phyloP scores from a whole-genome alignment of 2,888 invertebrate species.

The Agriopis aurantiaria region DNA sequence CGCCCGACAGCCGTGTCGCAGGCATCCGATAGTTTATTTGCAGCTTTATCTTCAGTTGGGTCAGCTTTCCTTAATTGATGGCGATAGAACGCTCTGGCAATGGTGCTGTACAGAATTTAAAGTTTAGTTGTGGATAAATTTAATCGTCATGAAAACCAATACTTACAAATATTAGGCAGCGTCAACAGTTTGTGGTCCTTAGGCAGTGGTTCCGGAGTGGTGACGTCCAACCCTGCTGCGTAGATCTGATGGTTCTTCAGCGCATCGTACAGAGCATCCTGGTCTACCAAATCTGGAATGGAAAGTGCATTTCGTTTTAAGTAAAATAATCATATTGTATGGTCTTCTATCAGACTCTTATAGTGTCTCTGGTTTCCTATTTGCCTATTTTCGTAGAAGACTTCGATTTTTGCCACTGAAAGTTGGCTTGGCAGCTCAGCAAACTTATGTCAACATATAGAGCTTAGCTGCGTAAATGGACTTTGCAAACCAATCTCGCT shows the following conservation, averaged over 20 bases:
- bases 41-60: no score
- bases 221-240: conserved; percentile 97
- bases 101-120: no score
- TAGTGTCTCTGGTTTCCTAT: not conserved
- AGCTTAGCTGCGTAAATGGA: no score
- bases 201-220: conserved; percentile 96
- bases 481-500: no score
- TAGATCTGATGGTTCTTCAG: conserved; percentile 91
- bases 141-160: not conserved
- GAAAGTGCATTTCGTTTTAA: not conserved
- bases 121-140: no score
- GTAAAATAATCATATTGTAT: not conserved
- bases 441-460: no score
- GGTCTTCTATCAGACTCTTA: not conserved
- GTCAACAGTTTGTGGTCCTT: conserved; percentile 91
- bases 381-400: not conserved
- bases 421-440: no score
- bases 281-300: conserved; percentile 89
- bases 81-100: no score
- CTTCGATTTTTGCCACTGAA: no score
- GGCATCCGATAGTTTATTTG: no score
- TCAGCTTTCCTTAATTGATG: no score
- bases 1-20: no score
- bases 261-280: conserved; percentile 92
- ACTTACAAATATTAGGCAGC: conserved; percentile 86